Conservation (phyloP, 2,113 vertebrate genomes). For the Aspiorhynchus laticeps region DNA sequence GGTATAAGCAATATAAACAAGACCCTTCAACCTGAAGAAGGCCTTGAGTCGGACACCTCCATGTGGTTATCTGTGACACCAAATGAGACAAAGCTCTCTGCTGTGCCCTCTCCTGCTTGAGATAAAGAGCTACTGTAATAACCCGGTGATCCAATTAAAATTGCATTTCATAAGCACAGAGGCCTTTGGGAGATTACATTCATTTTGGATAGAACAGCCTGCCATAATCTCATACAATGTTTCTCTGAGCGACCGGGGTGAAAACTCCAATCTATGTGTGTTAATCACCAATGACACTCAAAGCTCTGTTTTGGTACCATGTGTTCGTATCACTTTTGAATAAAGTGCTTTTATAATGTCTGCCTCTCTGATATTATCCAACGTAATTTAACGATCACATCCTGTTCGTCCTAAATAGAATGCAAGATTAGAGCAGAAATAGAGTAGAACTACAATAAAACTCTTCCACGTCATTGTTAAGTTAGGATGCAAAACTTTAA, state of each 20-base stretch:
- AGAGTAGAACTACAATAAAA: background rate
- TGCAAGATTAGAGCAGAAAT: background rate
- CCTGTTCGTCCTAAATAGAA: background rate
- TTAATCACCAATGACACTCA: conserved; percentile 39
- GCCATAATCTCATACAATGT: conserved; percentile 42
- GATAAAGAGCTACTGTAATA: conserved; percentile 34
- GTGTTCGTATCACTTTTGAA: background rate
- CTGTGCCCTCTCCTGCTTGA: conserved; percentile 17
- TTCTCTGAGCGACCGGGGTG: conserved; percentile 32
- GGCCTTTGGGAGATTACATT: conserved; percentile 46
- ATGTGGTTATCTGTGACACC: conserved; percentile 30
- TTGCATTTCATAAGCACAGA: conserved; percentile 46
- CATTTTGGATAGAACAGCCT: conserved; percentile 37
- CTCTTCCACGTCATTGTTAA: background rate
- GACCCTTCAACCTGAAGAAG: background rate
- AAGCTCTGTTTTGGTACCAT: conserved; percentile 10
- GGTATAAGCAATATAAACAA: background rate
- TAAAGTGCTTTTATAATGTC: background rate
- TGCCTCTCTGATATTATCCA: background rate
- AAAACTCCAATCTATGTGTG: conserved; percentile 50
- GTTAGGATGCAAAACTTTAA: background rate
- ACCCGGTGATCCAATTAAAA: conserved; percentile 48
- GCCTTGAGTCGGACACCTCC: conserved; percentile 22
- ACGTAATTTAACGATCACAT: background rate
- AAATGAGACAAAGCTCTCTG: conserved; percentile 13